These are phyloP conservation scores for Cardinalis cardinalis DNA, from an alignment of 2,113 vertebrate species.

Conservation along the genomic window DNA sequence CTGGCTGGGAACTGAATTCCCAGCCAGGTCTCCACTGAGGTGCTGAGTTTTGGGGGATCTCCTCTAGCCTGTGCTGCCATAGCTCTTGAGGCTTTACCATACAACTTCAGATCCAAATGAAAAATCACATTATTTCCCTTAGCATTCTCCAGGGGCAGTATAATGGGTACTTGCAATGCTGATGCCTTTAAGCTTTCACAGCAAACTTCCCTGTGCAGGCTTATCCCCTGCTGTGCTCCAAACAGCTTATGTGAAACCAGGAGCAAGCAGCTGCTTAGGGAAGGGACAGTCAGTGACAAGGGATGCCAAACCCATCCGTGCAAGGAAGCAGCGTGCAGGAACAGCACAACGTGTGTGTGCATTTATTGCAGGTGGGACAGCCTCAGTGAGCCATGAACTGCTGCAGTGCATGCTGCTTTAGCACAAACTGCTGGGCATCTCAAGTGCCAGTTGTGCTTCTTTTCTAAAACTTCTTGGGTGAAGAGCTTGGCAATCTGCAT, in stretches of 20 bases:
- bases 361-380: neutral
- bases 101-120: neutral
- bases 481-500: neutral
- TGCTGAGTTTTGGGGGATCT: neutral
- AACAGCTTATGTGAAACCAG: neutral
- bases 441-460: neutral
- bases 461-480: neutral
- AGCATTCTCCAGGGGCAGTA: neutral
- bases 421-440: neutral
- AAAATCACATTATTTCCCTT: neutral
- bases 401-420: neutral
- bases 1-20: neutral
- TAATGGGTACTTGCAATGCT: neutral
- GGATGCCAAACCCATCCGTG: neutral
- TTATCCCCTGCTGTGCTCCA: neutral
- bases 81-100: neutral
- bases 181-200: neutral
- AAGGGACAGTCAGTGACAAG: neutral
- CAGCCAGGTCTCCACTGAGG: neutral
- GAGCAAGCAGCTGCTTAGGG: neutral
- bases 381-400: neutral
- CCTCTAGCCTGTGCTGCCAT: neutral
- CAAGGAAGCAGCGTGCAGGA: neutral
- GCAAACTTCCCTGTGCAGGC: neutral
- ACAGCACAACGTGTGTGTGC: neutral